Evolutionary conservation across 2,888 invertebrate genomes (phyloP), one percentile per base, ranked within the genome.

Genomic region (Leucania comma): DNA sequence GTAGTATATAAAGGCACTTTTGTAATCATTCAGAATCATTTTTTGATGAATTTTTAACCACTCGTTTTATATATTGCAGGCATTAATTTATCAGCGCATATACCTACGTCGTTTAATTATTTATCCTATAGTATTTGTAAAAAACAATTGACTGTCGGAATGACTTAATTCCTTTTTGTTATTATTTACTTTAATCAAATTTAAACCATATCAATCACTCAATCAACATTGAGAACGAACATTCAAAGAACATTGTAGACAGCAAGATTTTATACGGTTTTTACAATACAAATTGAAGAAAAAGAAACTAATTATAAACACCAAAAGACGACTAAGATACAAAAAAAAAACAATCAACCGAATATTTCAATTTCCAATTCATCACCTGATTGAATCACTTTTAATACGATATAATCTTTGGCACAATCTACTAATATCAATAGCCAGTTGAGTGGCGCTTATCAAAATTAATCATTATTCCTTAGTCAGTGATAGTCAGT

Each of bases 381-480:
- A 87, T 88, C 86, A 81, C 68, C 78, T 87, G 80, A 87, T 89
- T 88, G 77, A 84, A 86, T 80, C 83, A 72, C 62, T 75, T 81
- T 83, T 86, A 86, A 86, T 87, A 72, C 77, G 86, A 90, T 92
- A 90, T 92, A 91, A 91, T 88, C 81, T 72, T 78, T 88, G 85
- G 90, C 90, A 86, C 88, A 91, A 94, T 92, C 93, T 88, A 77
- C 75, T 87, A 87, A 89, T 91, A 90, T 90, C 90, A 85, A 61
- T 84, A 35, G 83, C 87, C 81, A 81, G 81, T 83, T 76, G 85
- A 93, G 91, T 92, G 91, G 89, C 88, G 89, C 86, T 93, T 94
- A 94, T 94, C 94, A 86, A 32, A 83, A 72, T 83, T 89, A 88
- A 90, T 90, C 86, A 85, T 74, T 53, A 61, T 68, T 74, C 70